These are phyloP conservation scores for Platycheirus albimanus DNA, from an alignment of 2,888 invertebrate species.

Conservation along the genomic window DNA sequence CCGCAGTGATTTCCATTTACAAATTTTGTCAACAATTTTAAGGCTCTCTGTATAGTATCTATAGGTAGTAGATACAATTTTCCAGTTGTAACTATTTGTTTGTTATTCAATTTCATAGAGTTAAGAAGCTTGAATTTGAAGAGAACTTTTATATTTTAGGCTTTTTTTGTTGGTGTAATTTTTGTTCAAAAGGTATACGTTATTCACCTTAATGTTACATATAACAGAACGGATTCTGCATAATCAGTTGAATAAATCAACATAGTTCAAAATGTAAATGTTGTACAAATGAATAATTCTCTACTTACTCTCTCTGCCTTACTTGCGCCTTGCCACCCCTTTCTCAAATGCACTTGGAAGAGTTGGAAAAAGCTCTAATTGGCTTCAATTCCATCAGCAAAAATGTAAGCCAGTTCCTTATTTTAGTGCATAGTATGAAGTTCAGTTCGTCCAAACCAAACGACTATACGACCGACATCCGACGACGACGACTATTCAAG, in stretches of 20 bases:
- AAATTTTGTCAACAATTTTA: slow-evolving; percentile 13
- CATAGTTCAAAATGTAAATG: slow-evolving; percentile 70
- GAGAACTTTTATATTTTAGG: too few species aligned
- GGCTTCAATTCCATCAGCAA: slow-evolving; percentile 66
- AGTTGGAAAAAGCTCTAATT: slow-evolving; percentile 72
- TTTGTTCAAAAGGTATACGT: too few species aligned
- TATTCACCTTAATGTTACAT: too few species aligned
- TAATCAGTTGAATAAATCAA: slow-evolving; percentile 67
- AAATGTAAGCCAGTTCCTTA: slow-evolving; percentile 46
- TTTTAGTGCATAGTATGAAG: not conserved
- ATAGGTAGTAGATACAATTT: too few species aligned
- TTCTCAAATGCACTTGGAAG: slow-evolving; percentile 27
- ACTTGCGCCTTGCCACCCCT: not conserved
- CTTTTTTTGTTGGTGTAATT: too few species aligned
- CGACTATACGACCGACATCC: not conserved
- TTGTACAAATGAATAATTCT: slow-evolving; percentile 65
- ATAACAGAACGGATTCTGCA: too few species aligned
- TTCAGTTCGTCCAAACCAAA: slow-evolving; percentile 23
- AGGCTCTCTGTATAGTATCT: too few species aligned
- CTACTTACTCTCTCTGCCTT: slow-evolving; percentile 43
- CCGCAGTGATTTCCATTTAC: slow-evolving; percentile 22
- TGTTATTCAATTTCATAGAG: too few species aligned
- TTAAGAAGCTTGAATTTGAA: too few species aligned
- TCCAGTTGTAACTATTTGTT: too few species aligned
- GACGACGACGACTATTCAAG: slow-evolving; percentile 17